Conservation (phyloP, 2,888 invertebrate genomes). For the Drosophila pseudotalamancana region DNA sequence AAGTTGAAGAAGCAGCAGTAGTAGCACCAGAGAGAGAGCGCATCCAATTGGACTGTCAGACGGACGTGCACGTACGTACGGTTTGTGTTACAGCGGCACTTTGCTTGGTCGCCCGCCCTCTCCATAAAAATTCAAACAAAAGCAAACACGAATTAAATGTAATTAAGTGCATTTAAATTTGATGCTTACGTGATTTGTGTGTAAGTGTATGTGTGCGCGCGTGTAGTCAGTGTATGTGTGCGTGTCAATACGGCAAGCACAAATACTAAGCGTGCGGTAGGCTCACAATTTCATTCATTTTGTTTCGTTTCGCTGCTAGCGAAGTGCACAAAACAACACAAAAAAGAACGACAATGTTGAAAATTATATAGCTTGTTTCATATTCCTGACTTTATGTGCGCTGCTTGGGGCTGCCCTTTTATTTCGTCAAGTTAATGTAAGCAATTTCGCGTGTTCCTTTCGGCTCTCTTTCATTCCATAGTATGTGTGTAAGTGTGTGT, state of each 20-base stretch:
- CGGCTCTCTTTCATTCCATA: constrained; percentile 13
- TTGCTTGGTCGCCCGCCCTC: constrained; percentile 25
- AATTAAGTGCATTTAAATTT: constrained; percentile 72
- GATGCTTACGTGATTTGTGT: constrained; percentile 65
- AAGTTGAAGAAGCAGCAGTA: constrained; percentile 35
- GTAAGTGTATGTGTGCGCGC: constrained; percentile 2
- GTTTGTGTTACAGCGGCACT: constrained; percentile 58
- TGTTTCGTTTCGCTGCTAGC: constrained; percentile 23
- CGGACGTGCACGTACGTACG: constrained; percentile 62
- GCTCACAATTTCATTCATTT: constrained; percentile 48
- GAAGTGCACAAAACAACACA: constrained; percentile 36
- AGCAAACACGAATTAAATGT: constrained; percentile 59
- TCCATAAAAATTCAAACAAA: constrained; percentile 49
- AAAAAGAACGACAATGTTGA: constrained; percentile 29
- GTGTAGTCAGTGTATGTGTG: constrained; percentile 26
- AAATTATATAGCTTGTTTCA: constrained; percentile 59
- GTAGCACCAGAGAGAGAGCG: constrained; percentile 41
- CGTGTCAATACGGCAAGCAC: constrained; percentile 10
- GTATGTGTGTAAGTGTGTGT: constrained; percentile 10
- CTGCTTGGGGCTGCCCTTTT: constrained; percentile 28
- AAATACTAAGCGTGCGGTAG: constrained; percentile 20
- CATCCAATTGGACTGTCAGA: constrained; percentile 58
- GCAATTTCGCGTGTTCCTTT: constrained; percentile 65
- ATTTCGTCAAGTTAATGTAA: constrained; percentile 59
- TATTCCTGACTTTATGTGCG: constrained; percentile 27